A percentile compares a stretch with the other conserved stretches of the same genome.
These are phyloP conservation scores for Strix occidentalis DNA, from an alignment of 2,797 vertebrate genomes.

Conservation along the genomic window DNA sequence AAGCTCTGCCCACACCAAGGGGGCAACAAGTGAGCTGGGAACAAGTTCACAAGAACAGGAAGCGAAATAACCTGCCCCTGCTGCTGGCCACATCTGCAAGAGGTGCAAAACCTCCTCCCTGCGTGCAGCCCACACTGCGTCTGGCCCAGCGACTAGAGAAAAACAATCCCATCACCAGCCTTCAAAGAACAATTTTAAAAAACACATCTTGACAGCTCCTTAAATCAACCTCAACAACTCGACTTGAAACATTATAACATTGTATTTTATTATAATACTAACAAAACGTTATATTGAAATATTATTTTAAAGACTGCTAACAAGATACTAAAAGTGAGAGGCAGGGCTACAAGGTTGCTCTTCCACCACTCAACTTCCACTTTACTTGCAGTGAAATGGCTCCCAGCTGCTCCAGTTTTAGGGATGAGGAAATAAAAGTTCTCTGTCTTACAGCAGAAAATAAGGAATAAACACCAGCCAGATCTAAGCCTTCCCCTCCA, in stretches of 20 bases:
- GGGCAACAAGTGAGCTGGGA: not conserved
- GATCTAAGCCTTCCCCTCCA: not conserved
- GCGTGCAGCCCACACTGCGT: rapidly evolving
- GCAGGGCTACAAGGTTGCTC: not conserved
- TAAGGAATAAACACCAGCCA: not conserved
- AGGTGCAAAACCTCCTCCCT: not conserved
- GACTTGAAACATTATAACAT: not conserved
- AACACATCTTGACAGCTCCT: not conserved
- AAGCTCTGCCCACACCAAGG: not conserved
- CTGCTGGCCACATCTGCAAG: not conserved
- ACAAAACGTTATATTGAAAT: not conserved
- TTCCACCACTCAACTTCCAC: not conserved
- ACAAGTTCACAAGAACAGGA: not conserved
- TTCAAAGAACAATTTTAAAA: not conserved
- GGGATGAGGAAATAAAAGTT: not conserved
- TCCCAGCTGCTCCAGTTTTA: not conserved
- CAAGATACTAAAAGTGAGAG: not conserved
- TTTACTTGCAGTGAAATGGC: not conserved
- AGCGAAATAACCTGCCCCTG: not conserved
- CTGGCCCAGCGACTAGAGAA: not conserved
- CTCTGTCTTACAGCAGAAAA: not conserved
- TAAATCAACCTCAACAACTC: not conserved
- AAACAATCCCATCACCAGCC: not conserved
- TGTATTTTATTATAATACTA: not conserved
- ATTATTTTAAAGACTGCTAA: not conserved